A percentile compares a stretch with the other conserved stretches of the same genome.
phyloP scores from a whole-genome alignment of 2,888 invertebrate genomes.

The Coecobrya sp. region DNA sequence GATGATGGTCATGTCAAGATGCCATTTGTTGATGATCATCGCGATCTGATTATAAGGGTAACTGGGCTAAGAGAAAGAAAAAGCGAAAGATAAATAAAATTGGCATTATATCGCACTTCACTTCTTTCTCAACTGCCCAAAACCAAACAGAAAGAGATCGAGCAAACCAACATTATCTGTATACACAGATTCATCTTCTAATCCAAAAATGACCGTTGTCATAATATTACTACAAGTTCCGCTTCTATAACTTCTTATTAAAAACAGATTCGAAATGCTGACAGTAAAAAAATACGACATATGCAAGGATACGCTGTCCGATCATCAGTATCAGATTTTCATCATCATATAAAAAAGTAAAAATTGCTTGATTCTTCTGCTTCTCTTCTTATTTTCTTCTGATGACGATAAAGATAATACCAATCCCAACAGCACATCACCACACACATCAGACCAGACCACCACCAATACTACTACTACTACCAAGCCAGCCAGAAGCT shows the following conservation, averaged over 20 bases:
- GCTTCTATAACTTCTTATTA: too few relatives aligned
- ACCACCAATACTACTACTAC: not conserved
- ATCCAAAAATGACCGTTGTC: not conserved
- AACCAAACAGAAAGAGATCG: not conserved
- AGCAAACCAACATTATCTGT: not conserved
- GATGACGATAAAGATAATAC: constrained; percentile 38
- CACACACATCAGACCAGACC: constrained; percentile 41
- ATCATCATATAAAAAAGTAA: not conserved
- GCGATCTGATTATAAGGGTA: constrained; percentile 1
- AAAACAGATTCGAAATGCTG: not conserved
- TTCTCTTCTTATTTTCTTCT: not conserved
- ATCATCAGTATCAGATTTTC: not conserved
- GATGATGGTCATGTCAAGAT: constrained; percentile 6
- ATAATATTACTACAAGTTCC: not conserved
- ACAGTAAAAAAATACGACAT: too few relatives aligned
- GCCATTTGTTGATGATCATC: constrained; percentile 16
- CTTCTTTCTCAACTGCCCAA: not conserved
- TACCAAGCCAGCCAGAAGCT: constrained; percentile 75
- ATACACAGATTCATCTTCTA: not conserved
- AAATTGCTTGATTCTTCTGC: constrained; percentile 7
- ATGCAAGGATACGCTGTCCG: not conserved
- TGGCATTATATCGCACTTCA: not conserved
- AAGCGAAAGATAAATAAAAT: not conserved
- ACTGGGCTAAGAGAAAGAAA: not conserved
- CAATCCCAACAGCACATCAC: not conserved